These are phyloP conservation scores for Oryzaephilus surinamensis DNA, from an alignment of 1,140 invertebrate genomes.

Conservation along the genomic window DNA sequence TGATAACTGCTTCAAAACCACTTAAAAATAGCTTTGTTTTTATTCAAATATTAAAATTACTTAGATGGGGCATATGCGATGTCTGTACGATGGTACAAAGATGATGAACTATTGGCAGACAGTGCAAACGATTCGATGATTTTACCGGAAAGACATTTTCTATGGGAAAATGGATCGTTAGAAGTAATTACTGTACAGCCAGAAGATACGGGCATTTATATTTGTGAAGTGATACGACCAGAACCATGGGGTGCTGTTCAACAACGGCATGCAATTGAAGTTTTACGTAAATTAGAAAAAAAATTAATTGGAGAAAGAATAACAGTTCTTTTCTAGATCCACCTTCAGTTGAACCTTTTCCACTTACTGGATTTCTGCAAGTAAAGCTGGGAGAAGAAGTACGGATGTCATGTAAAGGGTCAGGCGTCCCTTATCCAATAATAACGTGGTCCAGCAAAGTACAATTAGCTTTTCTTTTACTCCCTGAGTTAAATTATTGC, in stretches of 20 bases:
- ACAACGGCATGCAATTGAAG: constrained; percentile 63
- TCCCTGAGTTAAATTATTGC: constrained; percentile 12
- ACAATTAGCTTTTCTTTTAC: constrained; percentile 10
- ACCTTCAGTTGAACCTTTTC: constrained; percentile 53
- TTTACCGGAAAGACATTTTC: constrained; percentile 43
- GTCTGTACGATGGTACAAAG: constrained; percentile 45
- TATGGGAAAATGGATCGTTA: constrained; percentile 59
- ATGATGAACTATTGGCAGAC: constrained; percentile 49
- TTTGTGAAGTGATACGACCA: constrained; percentile 53
- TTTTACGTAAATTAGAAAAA: constrained; percentile 53
- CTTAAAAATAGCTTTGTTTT: too few relatives aligned
- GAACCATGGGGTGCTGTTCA: constrained; percentile 47
- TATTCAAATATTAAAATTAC: too few relatives aligned
- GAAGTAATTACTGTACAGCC: constrained; percentile 49
- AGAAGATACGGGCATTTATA: constrained; percentile 60
- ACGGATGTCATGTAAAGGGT: constrained; percentile 53
- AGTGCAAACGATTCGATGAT: constrained; percentile 40
- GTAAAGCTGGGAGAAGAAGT: constrained; percentile 59
- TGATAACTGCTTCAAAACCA: too few relatives aligned
- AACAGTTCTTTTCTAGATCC: constrained; percentile 51
- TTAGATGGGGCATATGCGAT: constrained; percentile 25
- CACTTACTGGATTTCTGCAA: constrained; percentile 54
- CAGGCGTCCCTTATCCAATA: constrained; percentile 54
- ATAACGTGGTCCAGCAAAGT: constrained; percentile 61
- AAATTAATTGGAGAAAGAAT: constrained; percentile 1